phyloP scores from a whole-genome alignment of 2,888 invertebrate genomes.

The Drosophila mimica region DNA sequence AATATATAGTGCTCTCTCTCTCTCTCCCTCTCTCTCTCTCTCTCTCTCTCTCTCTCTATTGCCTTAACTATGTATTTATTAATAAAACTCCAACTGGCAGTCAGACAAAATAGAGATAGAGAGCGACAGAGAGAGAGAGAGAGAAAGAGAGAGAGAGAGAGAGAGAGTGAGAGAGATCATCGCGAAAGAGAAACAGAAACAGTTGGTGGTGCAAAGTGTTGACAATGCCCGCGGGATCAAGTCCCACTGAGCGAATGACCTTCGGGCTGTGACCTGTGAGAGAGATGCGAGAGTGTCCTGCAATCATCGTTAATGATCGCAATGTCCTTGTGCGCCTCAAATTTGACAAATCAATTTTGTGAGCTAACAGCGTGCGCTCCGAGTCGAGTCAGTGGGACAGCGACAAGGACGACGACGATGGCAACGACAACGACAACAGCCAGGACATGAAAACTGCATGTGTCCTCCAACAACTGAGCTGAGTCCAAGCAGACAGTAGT shows the following conservation, averaged over 20 bases:
- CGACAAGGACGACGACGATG: conserved; percentile 22
- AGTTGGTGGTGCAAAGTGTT: conserved; percentile 81
- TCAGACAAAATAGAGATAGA: background rate
- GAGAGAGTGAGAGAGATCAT: conserved; percentile 12
- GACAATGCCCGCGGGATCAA: conserved; percentile 57
- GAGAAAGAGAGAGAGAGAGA: conserved; percentile 8
- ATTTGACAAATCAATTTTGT: conserved; percentile 77
- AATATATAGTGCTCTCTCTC: background rate
- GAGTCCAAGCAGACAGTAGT: conserved; percentile 56
- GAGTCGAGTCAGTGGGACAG: conserved; percentile 60
- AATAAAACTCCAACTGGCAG: conserved; percentile 74
- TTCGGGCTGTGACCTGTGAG: conserved; percentile 51
- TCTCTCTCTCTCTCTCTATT: background rate
- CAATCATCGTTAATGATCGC: conserved; percentile 81
- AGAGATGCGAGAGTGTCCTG: conserved; percentile 41
- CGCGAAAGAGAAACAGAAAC: conserved; percentile 53
- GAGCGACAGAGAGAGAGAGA: conserved; percentile 3
- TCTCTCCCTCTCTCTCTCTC: conserved; percentile 2
- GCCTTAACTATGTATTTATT: conserved; percentile 58
- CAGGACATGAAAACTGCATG: conserved; percentile 32
- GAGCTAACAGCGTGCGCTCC: conserved; percentile 71
- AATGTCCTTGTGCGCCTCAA: conserved; percentile 75
- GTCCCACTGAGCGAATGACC: conserved; percentile 76
- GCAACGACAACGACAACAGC: conserved; percentile 14
- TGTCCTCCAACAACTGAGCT: conserved; percentile 11